Evolutionary conservation across 2,888 invertebrate genomes (phyloP), one percentile per base, ranked within the genome.

Genomic region (Limenitis camilla): DNA sequence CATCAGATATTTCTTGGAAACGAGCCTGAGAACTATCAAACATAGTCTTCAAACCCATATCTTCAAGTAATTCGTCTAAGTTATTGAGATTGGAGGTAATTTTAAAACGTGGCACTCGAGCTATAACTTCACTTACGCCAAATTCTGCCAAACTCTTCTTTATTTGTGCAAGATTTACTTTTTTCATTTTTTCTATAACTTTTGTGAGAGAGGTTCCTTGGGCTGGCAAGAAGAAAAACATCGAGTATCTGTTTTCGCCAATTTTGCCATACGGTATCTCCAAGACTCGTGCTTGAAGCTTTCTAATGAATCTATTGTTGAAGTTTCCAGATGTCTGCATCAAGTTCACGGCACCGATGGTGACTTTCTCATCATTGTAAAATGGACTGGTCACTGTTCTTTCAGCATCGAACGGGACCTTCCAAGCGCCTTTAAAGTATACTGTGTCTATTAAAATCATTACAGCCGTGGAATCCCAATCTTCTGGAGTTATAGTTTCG

Each of bases 181-280:
- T 65, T 9, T 78, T 75, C n/a, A 93, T 65, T 9, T 78, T 78
- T 0, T 86, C 74, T 1, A 91, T 69, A 1, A 92, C 82, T 4
- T 71, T 72, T 3, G 70, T 65, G 4, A 89, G 52, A 1, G 77
- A 66, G 10, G 78, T 74, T 28, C 82, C 83, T 31, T 73, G 68
- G 46, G 81, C 69, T 0, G 93, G 93, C 29, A 93, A 65, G 53
- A 92, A 76, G 4, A 92, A 63, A 5, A 92, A 72, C 92, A 93
- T 92, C 0, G 91, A 90, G 52, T 89, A 88, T 49, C 88, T 83
- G 8, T 65, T 64, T 1, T 45, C 45, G 11, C 11, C 11, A 36
- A 64, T 67, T 1, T 70, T 59, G 0, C 77, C 81, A 35, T 82
- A n/a, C 19, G 19, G 19, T 3, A 19, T 19, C 19, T 19, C 19